Evolutionary conservation across 2,888 invertebrate species (phyloP).

Genomic region (Lasioglossum pauxillum): DNA sequence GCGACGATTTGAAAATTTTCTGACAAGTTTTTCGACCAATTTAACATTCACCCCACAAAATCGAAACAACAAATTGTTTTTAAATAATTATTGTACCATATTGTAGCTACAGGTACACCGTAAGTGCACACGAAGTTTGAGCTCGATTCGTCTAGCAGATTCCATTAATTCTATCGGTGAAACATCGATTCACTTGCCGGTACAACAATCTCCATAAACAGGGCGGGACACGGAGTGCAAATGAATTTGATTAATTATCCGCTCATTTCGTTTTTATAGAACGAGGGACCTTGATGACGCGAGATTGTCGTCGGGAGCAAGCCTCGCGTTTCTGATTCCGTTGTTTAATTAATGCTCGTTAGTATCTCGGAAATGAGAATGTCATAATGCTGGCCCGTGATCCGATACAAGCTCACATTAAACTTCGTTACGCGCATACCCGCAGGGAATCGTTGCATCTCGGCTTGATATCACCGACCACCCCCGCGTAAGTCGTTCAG

Average conservation of each 20-base stretch:
- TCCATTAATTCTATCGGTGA: neutral
- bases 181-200: neutral
- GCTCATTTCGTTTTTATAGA: neutral
- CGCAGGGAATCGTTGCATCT: slow-evolving; percentile 12
- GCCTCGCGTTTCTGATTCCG: slow-evolving; percentile 7
- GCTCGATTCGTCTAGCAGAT: neutral
- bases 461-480: slow-evolving; percentile 5
- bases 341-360: slow-evolving; percentile 61
- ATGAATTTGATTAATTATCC: neutral
- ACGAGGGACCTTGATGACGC: neutral
- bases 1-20: neutral
- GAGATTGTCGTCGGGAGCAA: neutral
- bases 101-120: neutral
- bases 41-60: neutral
- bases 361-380: slow-evolving; percentile 40
- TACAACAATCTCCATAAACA: neutral
- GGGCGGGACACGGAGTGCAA: neutral
- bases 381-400: slow-evolving; percentile 32
- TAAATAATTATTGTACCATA: neutral
- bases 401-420: slow-evolving; percentile 3
- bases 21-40: too few relatives aligned
- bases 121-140: neutral
- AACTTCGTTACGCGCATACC: slow-evolving; percentile 6
- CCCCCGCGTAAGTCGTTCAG: neutral
- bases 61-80: neutral